Conservation (phyloP, 2,888 invertebrate species). For the Synergus itoensis region DNA sequence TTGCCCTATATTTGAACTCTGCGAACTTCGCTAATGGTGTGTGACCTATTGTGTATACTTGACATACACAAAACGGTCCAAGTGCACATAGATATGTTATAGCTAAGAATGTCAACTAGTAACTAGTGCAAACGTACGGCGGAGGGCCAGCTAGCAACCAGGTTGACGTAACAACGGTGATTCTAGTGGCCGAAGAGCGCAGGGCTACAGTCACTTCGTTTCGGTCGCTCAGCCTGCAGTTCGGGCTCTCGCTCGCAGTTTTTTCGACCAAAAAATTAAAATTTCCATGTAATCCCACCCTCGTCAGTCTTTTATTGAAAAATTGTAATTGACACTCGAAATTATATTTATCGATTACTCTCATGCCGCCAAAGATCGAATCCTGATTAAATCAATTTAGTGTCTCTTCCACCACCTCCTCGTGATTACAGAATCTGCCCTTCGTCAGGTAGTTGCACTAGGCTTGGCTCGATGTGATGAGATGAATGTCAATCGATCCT, state of each 20-base stretch:
- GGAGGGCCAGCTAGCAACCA: conserved; percentile 35
- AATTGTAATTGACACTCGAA: not conserved
- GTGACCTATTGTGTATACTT: not conserved
- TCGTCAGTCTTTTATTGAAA: not conserved
- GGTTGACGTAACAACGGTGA: conserved; percentile 43
- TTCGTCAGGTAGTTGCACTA: not conserved
- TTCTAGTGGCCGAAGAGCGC: conserved; percentile 38
- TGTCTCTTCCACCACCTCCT: not conserved
- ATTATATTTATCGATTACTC: not conserved
- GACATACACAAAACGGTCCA: conserved; percentile 8
- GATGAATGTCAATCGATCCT: conserved; percentile 1
- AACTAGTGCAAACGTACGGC: conserved; percentile 28
- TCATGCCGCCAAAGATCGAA: not conserved
- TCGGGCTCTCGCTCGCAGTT: conserved; percentile 27
- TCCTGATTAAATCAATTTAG: not conserved
- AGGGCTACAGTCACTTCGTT: conserved; percentile 34
- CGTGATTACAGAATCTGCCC: not conserved
- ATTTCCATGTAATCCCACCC: not conserved
- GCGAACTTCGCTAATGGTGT: not conserved
- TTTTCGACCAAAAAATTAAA: conserved; percentile 17
- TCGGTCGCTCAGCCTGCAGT: conserved; percentile 31
- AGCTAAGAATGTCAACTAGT: conserved; percentile 30
- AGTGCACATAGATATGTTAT: conserved; percentile 25
- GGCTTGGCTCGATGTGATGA: not conserved
- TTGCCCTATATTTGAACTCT: not conserved